These are phyloP conservation scores for Spisula subtruncata DNA, from an alignment of 2,888 invertebrate species.

Conservation along the genomic window DNA sequence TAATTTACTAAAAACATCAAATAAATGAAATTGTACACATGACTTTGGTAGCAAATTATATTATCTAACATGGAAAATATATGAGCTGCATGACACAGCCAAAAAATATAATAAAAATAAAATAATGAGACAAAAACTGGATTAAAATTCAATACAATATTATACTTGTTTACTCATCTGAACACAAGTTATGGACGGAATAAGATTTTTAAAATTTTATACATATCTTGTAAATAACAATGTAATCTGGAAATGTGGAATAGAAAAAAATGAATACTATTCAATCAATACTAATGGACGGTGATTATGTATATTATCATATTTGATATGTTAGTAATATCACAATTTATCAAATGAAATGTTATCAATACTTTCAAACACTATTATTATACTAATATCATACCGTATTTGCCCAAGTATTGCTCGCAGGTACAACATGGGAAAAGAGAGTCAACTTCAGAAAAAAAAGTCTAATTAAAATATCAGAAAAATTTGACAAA, in stretches of 20 bases:
- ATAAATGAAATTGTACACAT: not conserved
- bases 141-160: no score
- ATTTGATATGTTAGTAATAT: not conserved
- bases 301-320: not conserved
- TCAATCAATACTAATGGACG: not conserved
- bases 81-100: no score
- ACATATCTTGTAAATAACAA: not conserved
- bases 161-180: not conserved
- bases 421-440: no score
- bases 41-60: not conserved
- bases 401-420: no score
- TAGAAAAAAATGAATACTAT: not conserved
- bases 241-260: not conserved
- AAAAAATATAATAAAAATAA: no score
- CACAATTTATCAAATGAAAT: constrained; percentile 2
- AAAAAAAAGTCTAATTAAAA: no score
- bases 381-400: no score
- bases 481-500: no score
- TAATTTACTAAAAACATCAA: not conserved
- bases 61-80: no score
- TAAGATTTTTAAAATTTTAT: not conserved
- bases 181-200: constrained; percentile 20
- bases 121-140: not conserved
- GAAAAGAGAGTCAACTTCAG: no score
- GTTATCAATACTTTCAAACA: not conserved